These are phyloP conservation scores for Galerucella pusilla DNA, from an alignment of 2,888 invertebrate species.

Conservation along the genomic window DNA sequence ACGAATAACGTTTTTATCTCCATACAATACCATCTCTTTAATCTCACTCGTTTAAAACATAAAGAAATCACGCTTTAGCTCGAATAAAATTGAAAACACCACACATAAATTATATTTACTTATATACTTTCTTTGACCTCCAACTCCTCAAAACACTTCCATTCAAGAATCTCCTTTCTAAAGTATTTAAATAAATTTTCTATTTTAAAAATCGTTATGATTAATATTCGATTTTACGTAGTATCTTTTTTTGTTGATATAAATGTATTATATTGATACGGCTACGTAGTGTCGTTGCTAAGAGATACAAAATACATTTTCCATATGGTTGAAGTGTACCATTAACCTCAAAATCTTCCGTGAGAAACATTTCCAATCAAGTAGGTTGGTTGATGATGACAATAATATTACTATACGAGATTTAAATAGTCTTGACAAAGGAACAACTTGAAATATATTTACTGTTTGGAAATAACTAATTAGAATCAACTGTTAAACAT, in stretches of 20 bases:
- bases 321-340: constrained; percentile 32
- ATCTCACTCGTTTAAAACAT: background rate
- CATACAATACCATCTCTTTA: background rate
- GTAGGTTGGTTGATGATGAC: constrained; percentile 6
- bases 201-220: background rate
- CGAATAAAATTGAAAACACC: background rate
- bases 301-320: constrained; percentile 8
- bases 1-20: background rate
- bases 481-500: too few relatives aligned
- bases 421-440: background rate
- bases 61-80: background rate
- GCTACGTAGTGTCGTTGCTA: background rate
- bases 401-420: background rate
- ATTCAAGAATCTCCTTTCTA: background rate
- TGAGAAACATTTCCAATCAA: constrained; percentile 23
- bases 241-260: background rate
- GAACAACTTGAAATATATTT: too few relatives aligned
- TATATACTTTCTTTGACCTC: constrained; percentile 1
- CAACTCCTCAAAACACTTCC: background rate
- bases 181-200: background rate
- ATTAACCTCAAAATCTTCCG: constrained; percentile 28
- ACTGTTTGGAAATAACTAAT: too few relatives aligned
- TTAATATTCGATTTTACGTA: background rate
- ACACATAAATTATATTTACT: background rate
- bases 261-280: background rate